Percentiles rank a stretch among this genome's conserved stretches.
Conservation (phyloP, 2,797 vertebrate genomes). For the Premnoplex brunnescens region DNA sequence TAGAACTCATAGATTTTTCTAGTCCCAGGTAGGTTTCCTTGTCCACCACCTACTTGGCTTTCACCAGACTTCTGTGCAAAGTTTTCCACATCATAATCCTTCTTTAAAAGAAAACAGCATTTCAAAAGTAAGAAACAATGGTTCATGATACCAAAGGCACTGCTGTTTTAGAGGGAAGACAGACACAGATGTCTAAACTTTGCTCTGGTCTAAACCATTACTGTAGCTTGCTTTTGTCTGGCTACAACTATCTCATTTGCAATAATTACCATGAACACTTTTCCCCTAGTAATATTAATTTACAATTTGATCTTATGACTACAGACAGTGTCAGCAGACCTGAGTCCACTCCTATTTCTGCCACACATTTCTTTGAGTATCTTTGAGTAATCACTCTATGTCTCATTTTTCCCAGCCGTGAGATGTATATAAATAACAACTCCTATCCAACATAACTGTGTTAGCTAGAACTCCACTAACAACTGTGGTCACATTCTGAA, state of each 20-base stretch:
- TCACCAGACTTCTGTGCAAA: conserved; percentile 67
- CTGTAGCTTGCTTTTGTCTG: neutral
- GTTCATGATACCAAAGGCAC: neutral
- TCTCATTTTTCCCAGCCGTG: neutral
- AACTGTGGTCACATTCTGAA: neutral
- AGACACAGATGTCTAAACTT: neutral
- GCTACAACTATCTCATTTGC: neutral
- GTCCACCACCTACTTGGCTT: conserved; percentile 42
- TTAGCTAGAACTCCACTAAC: neutral
- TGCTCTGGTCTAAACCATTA: neutral
- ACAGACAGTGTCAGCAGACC: neutral
- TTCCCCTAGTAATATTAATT: neutral
- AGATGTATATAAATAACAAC: neutral
- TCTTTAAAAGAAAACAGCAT: conserved; percentile 67
- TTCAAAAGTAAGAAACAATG: neutral
- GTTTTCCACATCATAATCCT: conserved; percentile 81
- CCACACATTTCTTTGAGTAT: neutral
- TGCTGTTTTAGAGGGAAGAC: neutral
- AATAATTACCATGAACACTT: neutral
- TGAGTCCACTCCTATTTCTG: neutral
- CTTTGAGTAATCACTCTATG: neutral
- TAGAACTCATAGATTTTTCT: conserved; percentile 93
- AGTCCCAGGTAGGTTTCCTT: conserved; percentile 76
- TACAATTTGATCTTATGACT: neutral
- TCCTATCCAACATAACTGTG: neutral